Evolutionary conservation across 2,888 invertebrate species (phyloP), one percentile per base, ranked within the genome.

Genomic region (Pycnomerus fuliginosus): DNA sequence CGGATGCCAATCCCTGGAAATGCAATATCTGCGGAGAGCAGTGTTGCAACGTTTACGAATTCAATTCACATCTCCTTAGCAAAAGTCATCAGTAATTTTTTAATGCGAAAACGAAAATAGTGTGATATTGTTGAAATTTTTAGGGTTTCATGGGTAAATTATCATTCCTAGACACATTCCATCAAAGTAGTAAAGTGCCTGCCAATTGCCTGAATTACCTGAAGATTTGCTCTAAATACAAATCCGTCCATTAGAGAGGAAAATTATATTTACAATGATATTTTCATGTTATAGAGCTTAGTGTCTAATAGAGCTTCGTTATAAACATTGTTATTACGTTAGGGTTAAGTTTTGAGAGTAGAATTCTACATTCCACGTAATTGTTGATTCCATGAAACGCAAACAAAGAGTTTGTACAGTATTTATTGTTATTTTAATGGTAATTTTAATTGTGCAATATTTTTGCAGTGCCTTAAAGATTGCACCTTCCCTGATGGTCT

Each of bases 1-100:
- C 95, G 59, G 93, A 94, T 69, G 89, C 91, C 56, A 95, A 96
- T 75, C 96, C 97, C 1, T 97, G 87, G 86, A 94, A 94, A 75
- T 96, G 96, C 74, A 97, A 97, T 76, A 91, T 97, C 60, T 98
- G 97, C 73, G 96, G 96, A 32, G 91, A 93, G 72, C 87, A 90
- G 69, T 93, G 93, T 74, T 87, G 87, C 72, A 93, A 95, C 69
- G 89, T 95, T 39, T 96, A 96, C 75, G 94, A 96, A 74, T 97
- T 97, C 78, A 94, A 95, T 78, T 91, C 93, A 61, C 94, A 95
- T 80, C 80, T 94, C 70, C 78, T 94, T 59, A 93, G 93, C 75
- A 92, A 92, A 75, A 91, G 90, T 74, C 93, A 93, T 75, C 91
- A 93, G 54, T 72, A 12, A 30, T n/a, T n/a, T n/a, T 5, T 5